Conservation (phyloP, 2,888 invertebrate genomes). For the Ptycholaimellus sp. region DNA sequence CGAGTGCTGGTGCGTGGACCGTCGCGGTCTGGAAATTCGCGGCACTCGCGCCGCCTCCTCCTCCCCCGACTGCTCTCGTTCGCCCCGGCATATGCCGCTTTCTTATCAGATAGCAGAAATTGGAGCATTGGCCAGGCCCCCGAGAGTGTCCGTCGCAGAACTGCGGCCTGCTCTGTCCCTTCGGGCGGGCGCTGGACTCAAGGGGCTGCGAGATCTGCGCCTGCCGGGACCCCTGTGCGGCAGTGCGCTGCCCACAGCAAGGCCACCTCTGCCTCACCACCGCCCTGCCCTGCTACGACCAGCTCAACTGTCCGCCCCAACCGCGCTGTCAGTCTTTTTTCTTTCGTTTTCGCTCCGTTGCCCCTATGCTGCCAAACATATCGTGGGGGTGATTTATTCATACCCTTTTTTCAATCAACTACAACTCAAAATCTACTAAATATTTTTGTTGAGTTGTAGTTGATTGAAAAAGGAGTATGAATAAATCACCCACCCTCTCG, state of each 20-base stretch:
- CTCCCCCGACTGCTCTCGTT: no score
- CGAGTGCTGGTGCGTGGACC: slow-evolving; percentile 14
- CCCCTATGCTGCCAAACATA: no score
- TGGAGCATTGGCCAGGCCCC: no score
- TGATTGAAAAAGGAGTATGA: no score
- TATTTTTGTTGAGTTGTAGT: no score
- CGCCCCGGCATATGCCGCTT: no score
- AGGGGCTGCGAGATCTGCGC: neutral
- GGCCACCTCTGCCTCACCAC: slow-evolving; percentile 15
- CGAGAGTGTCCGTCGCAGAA: neutral
- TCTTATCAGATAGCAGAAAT: no score
- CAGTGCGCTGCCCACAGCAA: slow-evolving; percentile 4
- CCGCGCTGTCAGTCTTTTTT: slow-evolving; percentile 13
- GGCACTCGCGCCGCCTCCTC: slow-evolving; percentile 16
- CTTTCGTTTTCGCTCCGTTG: no score
- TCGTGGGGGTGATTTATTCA: no score
- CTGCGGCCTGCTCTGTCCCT: neutral
- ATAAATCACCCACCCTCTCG: no score
- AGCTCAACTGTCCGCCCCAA: slow-evolving; percentile 14
- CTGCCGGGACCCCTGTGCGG: slow-evolving; percentile 1
- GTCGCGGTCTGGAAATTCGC: slow-evolving; percentile 12
- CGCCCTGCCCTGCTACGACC: slow-evolving; percentile 14
- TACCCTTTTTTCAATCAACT: no score
- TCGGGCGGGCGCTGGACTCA: neutral
- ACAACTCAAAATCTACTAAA: no score